Evolutionary conservation across 2,888 invertebrate species (phyloP).

Genomic region (Caprella mutica): DNA sequence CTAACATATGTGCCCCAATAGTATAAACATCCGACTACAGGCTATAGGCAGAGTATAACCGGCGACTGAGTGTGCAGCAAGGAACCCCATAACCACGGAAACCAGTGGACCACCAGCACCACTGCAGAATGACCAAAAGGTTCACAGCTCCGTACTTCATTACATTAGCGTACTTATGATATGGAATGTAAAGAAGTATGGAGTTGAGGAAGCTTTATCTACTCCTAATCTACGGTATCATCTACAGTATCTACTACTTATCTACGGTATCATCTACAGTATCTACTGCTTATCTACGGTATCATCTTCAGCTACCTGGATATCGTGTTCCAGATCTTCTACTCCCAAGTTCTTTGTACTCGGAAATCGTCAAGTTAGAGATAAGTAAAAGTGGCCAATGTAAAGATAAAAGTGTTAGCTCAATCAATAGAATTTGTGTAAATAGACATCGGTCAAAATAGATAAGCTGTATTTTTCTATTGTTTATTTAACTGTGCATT

Average conservation of each 20-base stretch:
- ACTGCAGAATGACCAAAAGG: conserved; percentile 49
- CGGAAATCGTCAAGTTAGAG: neutral
- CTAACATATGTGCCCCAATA: no score
- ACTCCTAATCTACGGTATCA: no score
- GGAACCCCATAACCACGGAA: neutral
- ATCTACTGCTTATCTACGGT: no score
- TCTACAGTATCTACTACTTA: no score
- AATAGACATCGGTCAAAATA: neutral
- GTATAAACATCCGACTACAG: no score
- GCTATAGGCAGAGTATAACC: no score
- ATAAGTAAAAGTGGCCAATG: no score
- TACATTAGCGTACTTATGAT: conserved; percentile 40
- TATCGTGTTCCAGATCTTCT: neutral
- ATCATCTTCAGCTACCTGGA: no score
- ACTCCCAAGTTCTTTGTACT: neutral
- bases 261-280: no score
- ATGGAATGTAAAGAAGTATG: conserved; percentile 99
- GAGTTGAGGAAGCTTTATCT: conserved; percentile 48
- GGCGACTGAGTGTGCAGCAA: neutral
- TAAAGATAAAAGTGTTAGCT: neutral
- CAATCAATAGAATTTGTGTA: neutral
- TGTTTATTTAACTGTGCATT: conserved; percentile 1
- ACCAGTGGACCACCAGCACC: conserved; percentile 40
- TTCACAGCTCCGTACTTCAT: conserved; percentile 31
- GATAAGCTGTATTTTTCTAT: neutral